Evolutionary conservation across 2,113 vertebrate species (phyloP).

Genomic region (Tychaedon coryphoeus): DNA sequence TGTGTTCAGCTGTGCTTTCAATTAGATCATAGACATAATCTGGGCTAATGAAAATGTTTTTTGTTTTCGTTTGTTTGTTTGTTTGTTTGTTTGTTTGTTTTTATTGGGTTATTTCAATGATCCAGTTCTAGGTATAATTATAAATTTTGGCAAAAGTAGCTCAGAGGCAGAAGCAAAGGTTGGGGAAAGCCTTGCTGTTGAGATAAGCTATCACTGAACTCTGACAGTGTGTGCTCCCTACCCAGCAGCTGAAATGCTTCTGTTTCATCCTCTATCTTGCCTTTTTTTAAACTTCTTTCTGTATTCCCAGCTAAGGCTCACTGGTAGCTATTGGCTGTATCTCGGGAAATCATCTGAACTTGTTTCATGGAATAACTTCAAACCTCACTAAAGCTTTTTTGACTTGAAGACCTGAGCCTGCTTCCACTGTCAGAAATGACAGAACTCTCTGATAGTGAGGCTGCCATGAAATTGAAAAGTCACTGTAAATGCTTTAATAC

Average conservation of each 20-base stretch:
- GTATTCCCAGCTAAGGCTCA: not conserved
- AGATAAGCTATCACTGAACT: not conserved
- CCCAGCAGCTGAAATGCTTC: not conserved
- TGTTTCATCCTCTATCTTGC: not conserved
- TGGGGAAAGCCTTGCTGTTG: not conserved
- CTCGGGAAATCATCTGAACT: not conserved
- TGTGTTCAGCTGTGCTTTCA: not conserved
- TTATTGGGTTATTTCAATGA: not conserved
- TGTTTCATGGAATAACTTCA: not conserved
- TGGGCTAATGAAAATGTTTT: not conserved
- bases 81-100: no score
- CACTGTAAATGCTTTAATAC: slow-evolving; percentile 38
- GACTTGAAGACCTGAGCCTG: not conserved
- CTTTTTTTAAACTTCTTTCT: not conserved
- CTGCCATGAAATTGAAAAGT: slow-evolving; percentile 19
- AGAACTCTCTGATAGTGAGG: not conserved
- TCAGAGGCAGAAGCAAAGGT: not conserved
- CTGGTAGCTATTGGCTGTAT: not conserved
- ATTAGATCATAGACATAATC: not conserved
- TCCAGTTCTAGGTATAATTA: not conserved
- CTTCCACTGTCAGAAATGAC: not conserved
- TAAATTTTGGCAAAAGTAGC: not conserved
- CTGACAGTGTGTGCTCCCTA: not conserved
- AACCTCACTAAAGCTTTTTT: not conserved
- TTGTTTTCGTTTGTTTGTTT: not conserved